These are phyloP conservation scores for Hemibagrus wyckioides DNA, from an alignment of 2,113 vertebrate species.

Conservation along the genomic window DNA sequence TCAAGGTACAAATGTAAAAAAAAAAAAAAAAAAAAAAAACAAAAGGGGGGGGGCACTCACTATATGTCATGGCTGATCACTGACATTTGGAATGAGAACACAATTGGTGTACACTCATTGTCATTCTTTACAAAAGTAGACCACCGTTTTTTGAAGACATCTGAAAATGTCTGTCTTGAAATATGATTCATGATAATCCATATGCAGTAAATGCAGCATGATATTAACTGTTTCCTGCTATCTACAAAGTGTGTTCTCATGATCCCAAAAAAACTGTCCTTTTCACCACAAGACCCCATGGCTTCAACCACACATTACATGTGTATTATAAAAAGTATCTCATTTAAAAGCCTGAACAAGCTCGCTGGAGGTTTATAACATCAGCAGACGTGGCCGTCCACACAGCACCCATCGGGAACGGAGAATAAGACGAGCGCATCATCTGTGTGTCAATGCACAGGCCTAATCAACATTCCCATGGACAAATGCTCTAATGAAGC, in stretches of 20 bases:
- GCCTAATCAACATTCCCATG: slow-evolving; percentile 60
- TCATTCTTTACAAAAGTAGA: too few relatives aligned
- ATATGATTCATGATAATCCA: not conserved
- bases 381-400: slow-evolving; percentile 29
- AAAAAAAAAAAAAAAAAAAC: not conserved
- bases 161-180: not conserved
- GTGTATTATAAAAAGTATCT: not conserved
- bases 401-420: slow-evolving; percentile 53
- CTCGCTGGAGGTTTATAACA: not conserved
- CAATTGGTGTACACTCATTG: not conserved
- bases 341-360: not conserved
- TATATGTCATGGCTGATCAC: not conserved
- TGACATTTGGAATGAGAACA: not conserved
- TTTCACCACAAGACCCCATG: not conserved
- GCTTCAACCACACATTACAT: not conserved
- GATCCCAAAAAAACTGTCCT: not conserved
- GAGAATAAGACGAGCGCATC: slow-evolving; percentile 51
- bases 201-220: not conserved
- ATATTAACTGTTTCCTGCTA: not conserved
- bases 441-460: slow-evolving; percentile 46
- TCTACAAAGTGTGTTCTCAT: not conserved
- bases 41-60: not conserved
- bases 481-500: slow-evolving; percentile 48
- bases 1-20: not conserved
- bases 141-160: not conserved